A percentile compares a stretch with the other conserved stretches of the same genome.
Evolutionary conservation across 1,140 invertebrate species (phyloP).

Genomic region (Hydropsyche tenuis): DNA sequence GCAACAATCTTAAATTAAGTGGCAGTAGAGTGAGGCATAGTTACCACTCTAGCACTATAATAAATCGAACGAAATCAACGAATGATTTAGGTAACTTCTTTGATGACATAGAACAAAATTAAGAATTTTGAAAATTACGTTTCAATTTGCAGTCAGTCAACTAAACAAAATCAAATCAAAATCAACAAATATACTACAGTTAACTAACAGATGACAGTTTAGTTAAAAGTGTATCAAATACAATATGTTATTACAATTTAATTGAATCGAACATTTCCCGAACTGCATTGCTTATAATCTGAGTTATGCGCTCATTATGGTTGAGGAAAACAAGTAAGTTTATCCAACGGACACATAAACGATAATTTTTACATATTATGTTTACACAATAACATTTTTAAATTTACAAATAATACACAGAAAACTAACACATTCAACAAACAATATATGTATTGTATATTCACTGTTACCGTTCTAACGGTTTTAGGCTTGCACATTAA

Average conservation of each 20-base stretch:
- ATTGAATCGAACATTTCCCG: too few species aligned
- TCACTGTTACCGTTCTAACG: neutral
- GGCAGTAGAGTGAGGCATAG: conserved; percentile 24
- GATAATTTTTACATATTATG: neutral
- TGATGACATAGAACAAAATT: too few species aligned
- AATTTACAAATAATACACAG: conserved; percentile 14
- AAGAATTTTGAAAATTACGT: too few species aligned
- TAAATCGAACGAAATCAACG: neutral
- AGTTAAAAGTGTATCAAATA: too few species aligned
- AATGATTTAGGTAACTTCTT: neutral
- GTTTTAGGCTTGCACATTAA: conserved; percentile 7
- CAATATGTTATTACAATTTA: too few species aligned
- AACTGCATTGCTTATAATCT: too few species aligned
- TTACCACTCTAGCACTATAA: conserved; percentile 28
- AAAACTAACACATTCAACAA: conserved; percentile 4
- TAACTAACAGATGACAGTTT: too few species aligned
- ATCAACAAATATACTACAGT: too few species aligned
- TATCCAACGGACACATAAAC: neutral
- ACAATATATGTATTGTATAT: conserved; percentile 11
- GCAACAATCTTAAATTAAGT: conserved; percentile 36
- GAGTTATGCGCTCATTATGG: too few species aligned
- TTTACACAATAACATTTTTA: neutral
- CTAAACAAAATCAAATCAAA: too few species aligned
- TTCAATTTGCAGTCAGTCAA: too few species aligned
- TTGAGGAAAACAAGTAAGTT: too few species aligned